Evolutionary conservation across 2,113 vertebrate species (phyloP), one percentile per base, ranked within the genome.

Genomic region (Lepisosteus oculatus): DNA sequence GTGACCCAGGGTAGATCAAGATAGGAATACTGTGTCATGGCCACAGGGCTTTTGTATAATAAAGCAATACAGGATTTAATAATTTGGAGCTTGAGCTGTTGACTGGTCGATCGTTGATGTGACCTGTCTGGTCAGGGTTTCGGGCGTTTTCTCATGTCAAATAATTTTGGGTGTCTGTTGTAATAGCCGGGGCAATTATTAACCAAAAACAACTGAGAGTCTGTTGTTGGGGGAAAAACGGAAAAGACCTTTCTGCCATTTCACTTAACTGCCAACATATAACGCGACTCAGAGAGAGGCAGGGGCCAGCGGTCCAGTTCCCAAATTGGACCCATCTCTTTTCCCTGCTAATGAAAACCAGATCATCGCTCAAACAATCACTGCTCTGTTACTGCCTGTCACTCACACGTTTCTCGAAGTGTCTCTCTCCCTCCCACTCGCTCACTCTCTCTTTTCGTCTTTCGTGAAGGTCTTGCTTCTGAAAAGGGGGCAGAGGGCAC

Each of bases 321-420:
- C 84, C 88, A 90, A 92, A 88, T 81, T 81, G 77, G 83, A 88
- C 78, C 85, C 77, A 73, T 87, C 81, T 66, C 86, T 87, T 83
- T 78, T 78, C 62, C 13, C 85, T 44, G 14, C 65, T 93, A 92
- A 93, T 92, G 92, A 89, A 92, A 94, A 91, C 86, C 94, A 93
- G 92, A 91, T 89, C 85, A 79, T 74, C 72, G 80, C 82, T 79
- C 65, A 85, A 89, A 90, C 91, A 91, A 88, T 89, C 81, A 77
- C 82, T 68, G 76, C 88, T 88, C 85, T 91, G 93, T 93, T 90
- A 76, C 81, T 64, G 83, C 68, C 84, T 85, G 81, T 81, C 77
- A 42, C 72, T 89, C 81, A 82, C n/a, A 61, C 80, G 77, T 76
- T 61, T 73, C 64, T 75, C 76, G 77, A 56, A 42, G 54, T 76